Base-by-base conservation (phyloP, 2,113 vertebrate genomes). In the Muscicapa adusta region DNA sequence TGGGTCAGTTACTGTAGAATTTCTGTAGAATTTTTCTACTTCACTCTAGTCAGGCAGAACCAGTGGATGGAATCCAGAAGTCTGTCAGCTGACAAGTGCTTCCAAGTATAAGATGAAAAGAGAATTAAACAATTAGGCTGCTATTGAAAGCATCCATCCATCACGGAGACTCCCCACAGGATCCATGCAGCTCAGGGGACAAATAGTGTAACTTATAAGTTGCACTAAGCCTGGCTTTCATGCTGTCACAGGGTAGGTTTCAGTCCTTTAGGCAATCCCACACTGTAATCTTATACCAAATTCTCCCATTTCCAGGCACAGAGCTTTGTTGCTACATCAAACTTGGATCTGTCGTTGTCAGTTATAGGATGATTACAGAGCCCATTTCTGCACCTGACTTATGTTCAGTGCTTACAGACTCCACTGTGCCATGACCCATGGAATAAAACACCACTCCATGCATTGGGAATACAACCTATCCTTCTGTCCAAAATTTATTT, bases 61-160 rank as follows among this genome's bases (percentile, higher is more conserved):
- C 43, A 92, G 2, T 15, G 34, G 63, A 61, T 26, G 9, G 31
- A 94, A 80, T 71, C 29, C 60, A 93, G 71, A 89, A 76, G 75
- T 70, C 89, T 83, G 58, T 31, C 89, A 82, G 66, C 74, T 42
- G 60, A 79, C 50, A 85, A 91, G 62, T 56, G 71, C 60, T 79
- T 92, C 78, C 78, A 91, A 93, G 86, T 33, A 33, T 45, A 85
- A 51, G 75, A 96, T 95, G 50, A 88, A 76, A 94, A 94, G 85
- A 62, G 67, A 70, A 95, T 95, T 91, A 95, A 95, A 95, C 79
- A 96, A 96, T 94, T 91, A 93, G 0, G 8, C 62, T 93, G 89
- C 81, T 79, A 76, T 34, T 88, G 89, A 93, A 94, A 94, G 89
- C 73, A 81, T 80, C 85, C 77, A 82, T 89, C 80, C 65, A 78